A percentile compares a stretch with the other conserved stretches of the same genome.
These are phyloP conservation scores for Popillia japonica DNA, from an alignment of 1,140 invertebrate species.

Conservation along the genomic window DNA sequence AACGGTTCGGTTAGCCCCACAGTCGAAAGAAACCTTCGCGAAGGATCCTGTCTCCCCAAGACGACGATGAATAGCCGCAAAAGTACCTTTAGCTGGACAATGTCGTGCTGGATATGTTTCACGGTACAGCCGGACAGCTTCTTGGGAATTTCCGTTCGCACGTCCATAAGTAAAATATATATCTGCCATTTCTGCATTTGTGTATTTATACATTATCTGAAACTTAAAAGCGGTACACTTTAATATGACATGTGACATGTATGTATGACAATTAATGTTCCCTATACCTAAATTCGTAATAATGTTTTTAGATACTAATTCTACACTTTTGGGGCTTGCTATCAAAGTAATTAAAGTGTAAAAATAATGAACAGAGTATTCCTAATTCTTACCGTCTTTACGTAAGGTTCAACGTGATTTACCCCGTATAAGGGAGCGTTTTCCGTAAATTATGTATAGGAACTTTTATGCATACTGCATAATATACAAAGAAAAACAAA, in stretches of 20 bases:
- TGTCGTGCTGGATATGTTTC: constrained; percentile 2
- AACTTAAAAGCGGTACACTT: not conserved
- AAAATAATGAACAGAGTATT: too few species aligned
- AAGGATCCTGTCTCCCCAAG: not conserved
- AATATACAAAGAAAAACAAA: too few species aligned
- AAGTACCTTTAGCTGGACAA: not conserved
- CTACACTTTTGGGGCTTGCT: too few species aligned
- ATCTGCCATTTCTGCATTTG: not conserved
- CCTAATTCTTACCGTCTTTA: too few species aligned
- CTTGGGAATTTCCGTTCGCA: constrained; percentile 2
- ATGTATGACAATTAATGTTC: not conserved
- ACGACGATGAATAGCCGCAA: not conserved
- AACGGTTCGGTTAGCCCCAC: not conserved
- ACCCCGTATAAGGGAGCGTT: too few species aligned
- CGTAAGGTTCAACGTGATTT: too few species aligned
- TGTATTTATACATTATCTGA: not conserved
- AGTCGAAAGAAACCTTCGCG: not conserved
- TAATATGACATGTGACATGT: not conserved
- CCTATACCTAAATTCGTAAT: too few species aligned
- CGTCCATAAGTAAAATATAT: not conserved
- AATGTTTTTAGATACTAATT: too few species aligned
- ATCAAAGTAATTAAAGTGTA: too few species aligned
- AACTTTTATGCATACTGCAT: too few species aligned
- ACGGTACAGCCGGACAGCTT: not conserved
- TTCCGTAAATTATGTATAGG: too few species aligned